Percentiles rank a stretch among this genome's conserved stretches.
Conservation (phyloP, 2,113 vertebrate species). For the Sapajus apella region DNA sequence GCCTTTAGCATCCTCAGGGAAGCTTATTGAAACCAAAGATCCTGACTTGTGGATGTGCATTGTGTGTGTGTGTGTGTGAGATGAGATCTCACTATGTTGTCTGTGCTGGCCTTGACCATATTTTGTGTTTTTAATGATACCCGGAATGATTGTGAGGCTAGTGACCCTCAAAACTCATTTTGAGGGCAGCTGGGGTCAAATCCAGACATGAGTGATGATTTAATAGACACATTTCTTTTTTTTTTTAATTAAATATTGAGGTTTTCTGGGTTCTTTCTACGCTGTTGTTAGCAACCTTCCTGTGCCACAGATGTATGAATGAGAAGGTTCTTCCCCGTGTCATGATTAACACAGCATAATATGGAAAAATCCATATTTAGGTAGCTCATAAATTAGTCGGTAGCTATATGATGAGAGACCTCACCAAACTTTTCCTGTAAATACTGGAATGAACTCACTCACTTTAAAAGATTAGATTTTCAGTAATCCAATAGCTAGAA, state of each 20-base stretch:
- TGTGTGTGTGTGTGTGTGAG: no score
- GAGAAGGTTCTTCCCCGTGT: background rate
- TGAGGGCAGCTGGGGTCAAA: background rate
- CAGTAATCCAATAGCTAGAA: background rate
- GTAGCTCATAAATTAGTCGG: background rate
- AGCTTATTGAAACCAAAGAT: background rate
- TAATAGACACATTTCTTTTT: background rate
- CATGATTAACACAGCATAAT: background rate
- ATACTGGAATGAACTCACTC: background rate
- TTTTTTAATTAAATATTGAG: background rate
- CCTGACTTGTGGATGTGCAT: background rate
- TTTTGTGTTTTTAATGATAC: background rate
- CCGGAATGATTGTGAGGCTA: background rate
- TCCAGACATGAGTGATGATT: background rate
- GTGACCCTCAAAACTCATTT: background rate
- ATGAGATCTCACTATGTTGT: background rate
- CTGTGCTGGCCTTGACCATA: background rate
- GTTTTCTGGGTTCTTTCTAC: background rate
- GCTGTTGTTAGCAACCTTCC: background rate
- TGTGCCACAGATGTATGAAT: background rate
- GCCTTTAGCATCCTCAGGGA: background rate
- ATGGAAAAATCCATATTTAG: background rate
- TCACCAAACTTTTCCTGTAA: background rate
- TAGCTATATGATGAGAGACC: background rate
- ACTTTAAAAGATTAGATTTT: conserved; percentile 33